Evolutionary conservation across 2,888 invertebrate species (phyloP), one percentile per base, ranked within the genome.

Genomic region (Drosophila seclusa): DNA sequence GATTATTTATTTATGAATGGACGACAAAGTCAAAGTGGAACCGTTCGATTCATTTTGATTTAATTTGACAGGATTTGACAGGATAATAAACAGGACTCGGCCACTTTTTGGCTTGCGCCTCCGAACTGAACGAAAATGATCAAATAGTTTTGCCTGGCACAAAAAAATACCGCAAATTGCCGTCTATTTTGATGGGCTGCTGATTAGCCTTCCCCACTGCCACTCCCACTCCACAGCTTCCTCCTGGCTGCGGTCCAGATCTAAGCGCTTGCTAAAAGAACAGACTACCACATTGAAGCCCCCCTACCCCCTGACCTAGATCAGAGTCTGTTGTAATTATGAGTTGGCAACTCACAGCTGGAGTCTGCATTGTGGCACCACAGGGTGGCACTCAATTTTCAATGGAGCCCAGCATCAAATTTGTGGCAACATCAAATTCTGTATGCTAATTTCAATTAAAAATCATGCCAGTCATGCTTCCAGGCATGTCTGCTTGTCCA

Each of bases 391-490:
- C 59, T 73, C 61, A 61, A 50, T 42, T 72, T 45, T 18, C 42
- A 52, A 49, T 64, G 40, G 27, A 65, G 70, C 8, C 67, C 62
- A 49, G 52, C 66, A 62, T 31, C 59, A 62, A 75, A 79, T 73
- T 68, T 54, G 82, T 53, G 83, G 78, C 62, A 68, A 59, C 83
- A 68, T 72, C 64, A 62, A 79, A 82, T 79, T 86, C 71, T 58
- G 59, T 69, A 84, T 82, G 83, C 73, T 84, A 83, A 83, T 83
- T 83, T 87, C 87, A 83, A 87, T 87, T 87, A 87, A 84, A 81
- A 86, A 83, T 80, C 67, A 68, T 68, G 31, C 31, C 29, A 34
- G 58, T 21, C 58, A 67, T 57, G 45, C 68, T 58, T 24, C 34
- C 24, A 40, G 65, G 42, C 54, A 38, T 21, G 18, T 29, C 29